Evolutionary conservation across 2,113 vertebrate species (phyloP).

Genomic region (Pelusios castaneus): DNA sequence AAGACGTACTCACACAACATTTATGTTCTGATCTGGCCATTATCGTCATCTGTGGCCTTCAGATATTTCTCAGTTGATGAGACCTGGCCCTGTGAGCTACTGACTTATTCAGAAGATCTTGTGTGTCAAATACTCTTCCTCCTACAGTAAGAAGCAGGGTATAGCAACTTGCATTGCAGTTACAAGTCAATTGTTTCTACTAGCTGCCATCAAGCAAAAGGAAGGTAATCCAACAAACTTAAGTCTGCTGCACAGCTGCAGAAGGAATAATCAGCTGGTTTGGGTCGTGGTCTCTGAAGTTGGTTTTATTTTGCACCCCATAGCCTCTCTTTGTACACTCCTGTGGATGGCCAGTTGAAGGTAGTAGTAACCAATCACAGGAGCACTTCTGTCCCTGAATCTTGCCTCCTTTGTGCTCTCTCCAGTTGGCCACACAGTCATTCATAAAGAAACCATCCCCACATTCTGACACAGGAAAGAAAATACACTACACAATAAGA

Average conservation of each 20-base stretch:
- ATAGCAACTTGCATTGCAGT: background rate
- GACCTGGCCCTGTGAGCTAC: background rate
- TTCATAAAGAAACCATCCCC: background rate
- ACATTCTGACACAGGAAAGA: background rate
- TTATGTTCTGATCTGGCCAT: background rate
- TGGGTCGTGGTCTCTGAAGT: background rate
- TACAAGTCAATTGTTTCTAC: background rate
- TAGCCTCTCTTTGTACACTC: background rate
- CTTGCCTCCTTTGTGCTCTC: too few species aligned
- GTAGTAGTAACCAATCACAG: background rate
- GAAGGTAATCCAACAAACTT: background rate
- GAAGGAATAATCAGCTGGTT: background rate
- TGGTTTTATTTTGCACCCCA: background rate
- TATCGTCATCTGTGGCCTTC: fast-evolving
- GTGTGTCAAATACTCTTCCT: background rate
- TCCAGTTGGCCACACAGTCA: too few species aligned
- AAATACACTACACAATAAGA: background rate
- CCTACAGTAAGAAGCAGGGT: background rate
- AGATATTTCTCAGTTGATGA: background rate
- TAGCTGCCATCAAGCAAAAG: background rate
- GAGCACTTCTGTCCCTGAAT: too few species aligned
- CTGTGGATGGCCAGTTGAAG: background rate
- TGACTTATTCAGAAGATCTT: background rate
- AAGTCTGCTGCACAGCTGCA: background rate
- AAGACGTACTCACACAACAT: background rate